Conservation (phyloP, 2,888 invertebrate genomes). For the Plebejus melissa region DNA sequence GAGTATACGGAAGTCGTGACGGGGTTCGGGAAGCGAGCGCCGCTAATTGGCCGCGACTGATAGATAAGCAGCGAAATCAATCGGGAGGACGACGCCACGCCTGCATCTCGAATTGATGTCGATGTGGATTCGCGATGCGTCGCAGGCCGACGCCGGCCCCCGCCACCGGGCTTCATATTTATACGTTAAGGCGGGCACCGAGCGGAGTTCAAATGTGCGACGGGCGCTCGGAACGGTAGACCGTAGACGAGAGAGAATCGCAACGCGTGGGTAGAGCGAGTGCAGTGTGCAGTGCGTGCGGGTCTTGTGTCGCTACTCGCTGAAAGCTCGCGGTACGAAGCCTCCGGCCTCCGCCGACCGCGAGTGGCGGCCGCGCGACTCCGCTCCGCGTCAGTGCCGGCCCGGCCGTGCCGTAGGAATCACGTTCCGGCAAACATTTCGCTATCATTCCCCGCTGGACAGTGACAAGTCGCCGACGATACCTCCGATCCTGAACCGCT, state of each 20-base stretch:
- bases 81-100: slow-evolving; percentile 70
- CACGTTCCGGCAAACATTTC: slow-evolving; percentile 61
- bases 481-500: slow-evolving; percentile 48
- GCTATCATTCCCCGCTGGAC: slow-evolving; percentile 53
- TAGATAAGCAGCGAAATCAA: slow-evolving; percentile 74
- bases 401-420: slow-evolving; percentile 75
- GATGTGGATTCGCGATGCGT: slow-evolving; percentile 74
- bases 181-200: slow-evolving; percentile 74
- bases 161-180: slow-evolving; percentile 77
- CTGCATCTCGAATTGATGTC: slow-evolving; percentile 75
- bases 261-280: slow-evolving; percentile 74
- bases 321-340: slow-evolving; percentile 76
- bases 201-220: slow-evolving; percentile 77
- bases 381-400: slow-evolving; percentile 75
- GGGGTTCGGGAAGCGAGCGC: slow-evolving; percentile 54
- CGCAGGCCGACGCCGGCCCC: slow-evolving; percentile 69
- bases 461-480: slow-evolving; percentile 54
- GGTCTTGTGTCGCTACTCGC: slow-evolving; percentile 73
- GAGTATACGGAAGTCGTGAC: slow-evolving; percentile 60
- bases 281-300: slow-evolving; percentile 78
- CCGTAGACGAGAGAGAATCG: slow-evolving; percentile 75
- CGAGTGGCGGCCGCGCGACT: slow-evolving; percentile 49
- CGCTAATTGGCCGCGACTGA: slow-evolving; percentile 72
- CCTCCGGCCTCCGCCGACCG: slow-evolving; percentile 53
- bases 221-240: slow-evolving; percentile 75